Base-by-base conservation (phyloP, 1,140 invertebrate species). In the Hyles euphorbiae region DNA sequence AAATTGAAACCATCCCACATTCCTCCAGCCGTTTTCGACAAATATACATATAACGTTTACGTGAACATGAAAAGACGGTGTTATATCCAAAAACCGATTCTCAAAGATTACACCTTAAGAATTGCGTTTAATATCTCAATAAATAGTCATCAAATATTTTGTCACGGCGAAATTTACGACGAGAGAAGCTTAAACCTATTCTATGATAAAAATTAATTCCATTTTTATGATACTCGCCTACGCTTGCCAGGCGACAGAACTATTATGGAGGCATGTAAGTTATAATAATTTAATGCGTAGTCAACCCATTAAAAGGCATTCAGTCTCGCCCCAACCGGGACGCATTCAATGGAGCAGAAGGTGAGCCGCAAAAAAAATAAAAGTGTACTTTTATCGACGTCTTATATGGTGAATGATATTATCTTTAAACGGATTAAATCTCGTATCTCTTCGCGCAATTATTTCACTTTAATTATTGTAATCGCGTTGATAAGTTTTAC, bases 241-340 rank as follows among this genome's bases (percentile, higher is more conserved):
- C 76, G 72, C 74, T 67, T 63, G 71, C 10, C n/a, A 34, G 68
- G 58, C 63, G 45, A 56, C 64, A 60, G 56, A 57, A 58, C 60
- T 67, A 71, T 71, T 74, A 74, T 80, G 68, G 63, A 65, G 68
- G 68, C 64, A 64, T 77, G 71, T 78, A 72, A 75, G 69, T 76
- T 76, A 83, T 83, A 81, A 83, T 83, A 83, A 84, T 84, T 83
- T 83, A 87, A 82, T 81, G 78, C 76, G 76, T 72, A 76, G 75
- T 68, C 69, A 76, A 71, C 66, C 82, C 76, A 85, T 84, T 85
- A 85, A 84, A 84, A 87, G 76, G 68, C 76, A 85, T 85, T 83
- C 81, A 83, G 68, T 71, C 72, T 67, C 72, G 69, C 61, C 72
- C 59, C 68, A 72, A 60, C 43, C 22, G 44, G 68, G 22, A 70